phyloP scores from a whole-genome alignment of 2,888 invertebrate genomes.

The Lithophane leautieri region DNA sequence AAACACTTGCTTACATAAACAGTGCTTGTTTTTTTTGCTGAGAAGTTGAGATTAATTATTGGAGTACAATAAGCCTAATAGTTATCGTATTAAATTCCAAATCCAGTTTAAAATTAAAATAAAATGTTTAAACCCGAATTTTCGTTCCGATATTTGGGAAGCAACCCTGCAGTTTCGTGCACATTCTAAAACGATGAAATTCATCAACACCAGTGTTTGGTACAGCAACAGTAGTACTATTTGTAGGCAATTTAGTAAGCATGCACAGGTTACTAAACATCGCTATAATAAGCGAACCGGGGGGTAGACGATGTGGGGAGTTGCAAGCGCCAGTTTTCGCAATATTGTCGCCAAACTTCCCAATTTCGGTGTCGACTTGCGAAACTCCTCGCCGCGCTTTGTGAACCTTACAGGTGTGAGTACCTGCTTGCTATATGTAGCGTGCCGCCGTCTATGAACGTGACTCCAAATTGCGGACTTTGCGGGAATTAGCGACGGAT shows the following conservation, averaged over 20 bases:
- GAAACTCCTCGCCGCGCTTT: slow-evolving; percentile 83
- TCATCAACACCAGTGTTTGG: slow-evolving; percentile 38
- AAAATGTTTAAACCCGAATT: not conserved
- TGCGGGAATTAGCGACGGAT: slow-evolving; percentile 84
- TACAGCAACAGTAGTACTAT: slow-evolving; percentile 20
- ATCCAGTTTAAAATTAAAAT: not conserved
- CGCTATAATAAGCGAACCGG: slow-evolving; percentile 62
- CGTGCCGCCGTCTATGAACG: slow-evolving; percentile 72
- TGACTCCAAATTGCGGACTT: slow-evolving; percentile 84
- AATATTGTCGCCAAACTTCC: slow-evolving; percentile 87
- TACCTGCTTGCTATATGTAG: slow-evolving; percentile 66
- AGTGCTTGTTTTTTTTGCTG: slow-evolving; percentile 7
- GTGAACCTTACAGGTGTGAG: slow-evolving; percentile 80
- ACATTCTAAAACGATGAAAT: slow-evolving; percentile 46
- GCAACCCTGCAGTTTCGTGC: not conserved
- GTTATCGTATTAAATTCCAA: not conserved
- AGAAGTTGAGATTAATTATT: not conserved
- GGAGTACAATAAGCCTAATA: not conserved
- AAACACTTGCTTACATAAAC: slow-evolving; percentile 20
- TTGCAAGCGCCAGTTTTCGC: slow-evolving; percentile 81
- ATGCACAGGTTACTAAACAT: slow-evolving; percentile 58
- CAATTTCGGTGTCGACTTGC: slow-evolving; percentile 89
- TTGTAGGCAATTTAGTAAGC: slow-evolving; percentile 47
- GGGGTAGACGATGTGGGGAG: slow-evolving; percentile 63
- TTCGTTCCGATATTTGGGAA: not conserved